phyloP scores from a whole-genome alignment of 2,888 invertebrate species.

The Laspeyria flexula region DNA sequence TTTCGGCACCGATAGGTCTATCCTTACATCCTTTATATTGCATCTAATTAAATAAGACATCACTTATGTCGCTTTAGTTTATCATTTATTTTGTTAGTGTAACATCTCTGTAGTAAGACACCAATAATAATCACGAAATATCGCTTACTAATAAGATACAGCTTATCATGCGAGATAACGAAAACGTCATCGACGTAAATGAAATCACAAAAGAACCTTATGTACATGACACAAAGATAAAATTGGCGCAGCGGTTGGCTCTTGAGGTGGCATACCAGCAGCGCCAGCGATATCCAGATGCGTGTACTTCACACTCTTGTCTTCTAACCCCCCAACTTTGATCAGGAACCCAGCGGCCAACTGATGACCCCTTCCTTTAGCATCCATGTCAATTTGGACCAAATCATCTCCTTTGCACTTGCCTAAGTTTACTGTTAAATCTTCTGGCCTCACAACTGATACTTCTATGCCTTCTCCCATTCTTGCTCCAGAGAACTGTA shows the following conservation, averaged over 20 bases:
- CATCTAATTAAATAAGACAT: too few relatives aligned
- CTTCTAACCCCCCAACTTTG: conserved; percentile 92
- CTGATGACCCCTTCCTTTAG: conserved; percentile 79
- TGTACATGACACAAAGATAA: conserved; percentile 86
- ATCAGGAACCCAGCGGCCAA: conserved; percentile 89
- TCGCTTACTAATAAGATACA: too few relatives aligned
- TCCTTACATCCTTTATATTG: too few relatives aligned
- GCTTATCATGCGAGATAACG: too few relatives aligned
- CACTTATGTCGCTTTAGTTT: too few relatives aligned
- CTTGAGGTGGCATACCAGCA: conserved; percentile 88
- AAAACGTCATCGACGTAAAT: neutral
- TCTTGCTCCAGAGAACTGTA: conserved; percentile 89
- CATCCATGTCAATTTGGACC: conserved; percentile 74
- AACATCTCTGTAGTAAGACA: too few relatives aligned
- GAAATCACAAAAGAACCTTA: conserved; percentile 63
- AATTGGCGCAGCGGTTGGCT: conserved; percentile 90
- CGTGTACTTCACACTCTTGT: conserved; percentile 92
- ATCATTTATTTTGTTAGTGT: too few relatives aligned
- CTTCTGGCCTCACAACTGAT: conserved; percentile 89
- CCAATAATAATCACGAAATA: too few relatives aligned
- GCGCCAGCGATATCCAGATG: conserved; percentile 92
- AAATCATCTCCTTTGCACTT: conserved; percentile 93
- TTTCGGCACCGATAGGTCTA: too few relatives aligned
- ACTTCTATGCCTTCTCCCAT: conserved; percentile 92
- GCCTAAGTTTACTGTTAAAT: conserved; percentile 87